Evolutionary conservation across 1,140 invertebrate species (phyloP), one percentile per base, ranked within the genome.

Genomic region (Zaprionus ghesquierei): DNA sequence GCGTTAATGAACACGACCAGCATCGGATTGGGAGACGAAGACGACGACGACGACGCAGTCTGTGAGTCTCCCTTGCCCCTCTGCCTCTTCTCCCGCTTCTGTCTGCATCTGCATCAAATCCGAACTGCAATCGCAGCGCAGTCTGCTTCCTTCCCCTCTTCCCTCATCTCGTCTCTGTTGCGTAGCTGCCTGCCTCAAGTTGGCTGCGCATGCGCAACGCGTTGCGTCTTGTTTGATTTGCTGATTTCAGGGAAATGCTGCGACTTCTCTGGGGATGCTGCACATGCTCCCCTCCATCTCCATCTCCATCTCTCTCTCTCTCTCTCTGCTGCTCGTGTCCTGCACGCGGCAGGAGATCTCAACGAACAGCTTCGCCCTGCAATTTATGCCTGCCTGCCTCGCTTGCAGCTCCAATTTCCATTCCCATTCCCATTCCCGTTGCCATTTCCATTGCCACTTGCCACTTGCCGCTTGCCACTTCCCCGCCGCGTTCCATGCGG

Each of bases 201-300:
- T n/a, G n/a, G n/a, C 60, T 76, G 82, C 84, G 82, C 82, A 87
- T 87, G 84, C 79, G 82, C 82, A 87, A 87, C 82, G 82, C 82
- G 87, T 41, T 87, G 82, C 63, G 82, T 82, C 84, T 89, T 87
- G 82, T 87, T 87, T 87, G 82, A 87, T 87, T 87, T 87, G 69
- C 63, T 74, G 82, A 87, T 87, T 87, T 87, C 82, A 82, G 27
- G 59, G 79, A 87, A 87, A 73, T 41, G n/a, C 35, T 41, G 35
- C 6, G 35, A 41, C 35, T 41, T 6, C 5, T 29, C 5, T 68
- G 64, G n/a, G n/a, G n/a, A n/a, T 22, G 10, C 20, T 49, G 18
- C n/a, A n/a, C 15, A 49, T 8, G 13, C 6, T 5, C 41, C 2
- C 9, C 8, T 44, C 15, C n/a, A n/a, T 20, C 2, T 10, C 9